These are phyloP conservation scores for Smittia aterrima DNA, from an alignment of 2,888 invertebrate genomes.

Conservation along the genomic window DNA sequence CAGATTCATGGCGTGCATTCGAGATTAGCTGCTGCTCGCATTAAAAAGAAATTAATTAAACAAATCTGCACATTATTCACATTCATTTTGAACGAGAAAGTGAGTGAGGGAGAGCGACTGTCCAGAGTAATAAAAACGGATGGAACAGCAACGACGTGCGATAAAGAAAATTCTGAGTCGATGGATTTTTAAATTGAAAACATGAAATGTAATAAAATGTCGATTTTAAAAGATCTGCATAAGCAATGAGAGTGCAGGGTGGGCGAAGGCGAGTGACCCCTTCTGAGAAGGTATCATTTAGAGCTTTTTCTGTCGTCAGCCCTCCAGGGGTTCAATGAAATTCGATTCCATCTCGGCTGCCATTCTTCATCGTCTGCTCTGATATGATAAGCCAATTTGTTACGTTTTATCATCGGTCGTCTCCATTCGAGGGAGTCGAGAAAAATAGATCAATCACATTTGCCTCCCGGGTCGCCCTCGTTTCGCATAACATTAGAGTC, in stretches of 20 bases:
- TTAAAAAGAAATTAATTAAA: slow-evolving; percentile 26
- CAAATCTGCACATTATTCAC: slow-evolving; percentile 31
- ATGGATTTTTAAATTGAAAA: not conserved
- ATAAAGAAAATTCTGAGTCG: not conserved
- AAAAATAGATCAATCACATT: slow-evolving; percentile 40
- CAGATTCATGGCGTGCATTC: slow-evolving; percentile 23
- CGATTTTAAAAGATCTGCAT: not conserved
- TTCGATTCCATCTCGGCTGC: not conserved
- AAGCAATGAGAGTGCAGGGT: not conserved
- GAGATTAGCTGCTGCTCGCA: not conserved
- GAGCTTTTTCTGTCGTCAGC: not conserved
- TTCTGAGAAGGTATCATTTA: not conserved
- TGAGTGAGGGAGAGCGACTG: not conserved
- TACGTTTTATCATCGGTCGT: not conserved
- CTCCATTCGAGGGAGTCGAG: not conserved
- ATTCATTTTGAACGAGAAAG: not conserved
- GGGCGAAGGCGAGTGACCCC: no score
- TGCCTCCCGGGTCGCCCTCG: slow-evolving; percentile 11
- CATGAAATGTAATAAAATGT: not conserved
- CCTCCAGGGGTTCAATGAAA: not conserved
- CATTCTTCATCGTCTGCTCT: slow-evolving; percentile 6
- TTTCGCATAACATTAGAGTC: slow-evolving; percentile 38
- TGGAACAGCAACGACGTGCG: not conserved
- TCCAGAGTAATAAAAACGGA: not conserved
- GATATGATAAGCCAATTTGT: slow-evolving; percentile 29